phyloP scores from a whole-genome alignment of 2,797 vertebrate species.

The Brachyrhaphis roseni region DNA sequence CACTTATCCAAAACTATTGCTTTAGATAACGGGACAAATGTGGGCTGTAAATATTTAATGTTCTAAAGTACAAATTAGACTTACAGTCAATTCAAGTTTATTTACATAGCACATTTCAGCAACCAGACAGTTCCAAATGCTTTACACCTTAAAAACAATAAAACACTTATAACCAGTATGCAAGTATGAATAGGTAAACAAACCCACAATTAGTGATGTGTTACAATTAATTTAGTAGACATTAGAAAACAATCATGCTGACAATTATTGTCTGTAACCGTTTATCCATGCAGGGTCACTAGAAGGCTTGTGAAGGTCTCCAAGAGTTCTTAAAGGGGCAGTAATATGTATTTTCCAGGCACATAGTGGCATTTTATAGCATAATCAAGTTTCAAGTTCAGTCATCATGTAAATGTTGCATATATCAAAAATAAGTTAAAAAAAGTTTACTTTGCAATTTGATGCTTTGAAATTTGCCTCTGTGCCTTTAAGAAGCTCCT shows the following conservation, averaged over 20 bases:
- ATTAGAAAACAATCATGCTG: background rate
- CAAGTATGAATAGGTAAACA: background rate
- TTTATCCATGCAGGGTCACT: background rate
- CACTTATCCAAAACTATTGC: constrained; percentile 49
- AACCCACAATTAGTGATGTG: background rate
- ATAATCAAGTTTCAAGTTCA: too few species aligned
- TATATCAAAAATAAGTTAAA: too few species aligned
- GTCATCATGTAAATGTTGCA: too few species aligned
- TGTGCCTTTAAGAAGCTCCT: too few species aligned
- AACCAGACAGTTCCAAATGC: too few species aligned
- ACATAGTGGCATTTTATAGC: too few species aligned
- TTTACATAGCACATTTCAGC: too few species aligned
- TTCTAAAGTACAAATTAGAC: background rate
- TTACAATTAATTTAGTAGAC: background rate
- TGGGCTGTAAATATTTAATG: background rate
- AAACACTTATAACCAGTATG: background rate
- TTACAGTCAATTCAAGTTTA: background rate
- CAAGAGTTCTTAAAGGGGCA: background rate
- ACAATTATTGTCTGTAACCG: background rate
- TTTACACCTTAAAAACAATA: too few species aligned
- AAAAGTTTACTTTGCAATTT: too few species aligned
- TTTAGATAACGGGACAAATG: background rate
- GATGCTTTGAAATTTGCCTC: too few species aligned
- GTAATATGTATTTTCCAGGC: too few species aligned
- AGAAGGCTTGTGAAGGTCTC: background rate